Evolutionary conservation across 2,888 invertebrate genomes (phyloP), one percentile per base, ranked within the genome.

Genomic region (Cheilosia vulpina): DNA sequence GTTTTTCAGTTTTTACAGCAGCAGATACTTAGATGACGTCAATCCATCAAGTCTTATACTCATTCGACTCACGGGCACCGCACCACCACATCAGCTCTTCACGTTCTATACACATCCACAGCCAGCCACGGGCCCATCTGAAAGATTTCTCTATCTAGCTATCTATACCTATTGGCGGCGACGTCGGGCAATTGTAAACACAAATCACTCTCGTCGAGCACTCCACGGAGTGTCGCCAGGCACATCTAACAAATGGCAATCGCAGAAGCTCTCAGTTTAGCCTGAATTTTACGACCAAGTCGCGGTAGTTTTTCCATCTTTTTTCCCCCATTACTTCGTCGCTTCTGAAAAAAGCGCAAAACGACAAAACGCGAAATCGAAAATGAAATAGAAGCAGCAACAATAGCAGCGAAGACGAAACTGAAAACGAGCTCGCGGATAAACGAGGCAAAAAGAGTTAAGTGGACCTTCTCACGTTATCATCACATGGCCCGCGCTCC

Each of bases 381-480:
- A 27, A 62, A 47, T 72, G 71, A 77, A 77, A 71, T 82, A 82
- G 77, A 82, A 77, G 77, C 53, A 77, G 77, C 53, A 72, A 55
- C 53, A 60, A 53, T 9, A 31, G 53, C n/a, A 43, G 58, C 71
- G 63, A 69, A 78, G 68, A 68, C 53, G 82, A 68, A 63, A 63
- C 73, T 57, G 63, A 69, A 65, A 63, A 57, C 43, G 52, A 58
- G 58, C 38, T n/a, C 62, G 34, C 47, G 47, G 50, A 71, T 52
- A 52, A 68, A 62, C 21, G 58, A 75, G 31, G 27, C 69, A 43
- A 71, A 57, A 60, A 75, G 57, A 76, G 75, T 80, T 85, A 81
- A 85, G 76, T 85, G 85, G 77, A 85, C 80, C 85, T 81, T 85
- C 85, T 76, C 85, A 85, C 77, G 85, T 85, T 85, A 85, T 81